Base-by-base conservation (phyloP, 2,888 invertebrate species). In the Allygus modestus region DNA sequence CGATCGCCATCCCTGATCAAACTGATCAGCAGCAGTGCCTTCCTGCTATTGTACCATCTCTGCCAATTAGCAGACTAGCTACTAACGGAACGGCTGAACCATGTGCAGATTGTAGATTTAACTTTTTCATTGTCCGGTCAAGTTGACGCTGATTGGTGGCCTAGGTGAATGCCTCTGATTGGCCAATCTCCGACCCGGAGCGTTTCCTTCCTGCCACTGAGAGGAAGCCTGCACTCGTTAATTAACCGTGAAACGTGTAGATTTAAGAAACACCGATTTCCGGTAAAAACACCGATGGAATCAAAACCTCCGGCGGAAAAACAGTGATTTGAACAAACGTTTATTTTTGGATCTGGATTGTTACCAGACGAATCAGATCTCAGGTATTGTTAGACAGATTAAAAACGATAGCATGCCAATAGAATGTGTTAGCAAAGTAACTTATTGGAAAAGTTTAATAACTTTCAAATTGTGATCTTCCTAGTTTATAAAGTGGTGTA, bases 71-170 rank as follows among this genome's bases (percentile, higher is more conserved):
- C 20, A 58, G 17, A 15, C 51, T 23, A 12, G n/a, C n/a, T n/a
- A n/a, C n/a, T n/a, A n/a, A n/a, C n/a, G n/a, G n/a, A n/a, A n/a
- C 46, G 9, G 23, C 11, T 28, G 65, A 46, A 46, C 54, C 54
- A 54, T 65, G 65, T 65, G 65, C 20, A 65, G 65, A 65, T 65
- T 31, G 65, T 65, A 65, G 65, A 65, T 65, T 65, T 65, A 15
- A 17, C 1, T 65, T 65, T 65, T 65, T 65, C 28, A 15, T 28
- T 65, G 65, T 65, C 58, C 58, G 23, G 20, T 28, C 28, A 31
- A 28, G 5, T 20, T 23, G 20, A 23, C 20, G 20, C 2, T 20
- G 58, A 23, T 20, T 20, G 23, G 7, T 12, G 58, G 23, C 26
- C 58, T 1, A 51, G 58, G 58, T 58, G 46, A 46, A 46, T 12